phyloP scores from a whole-genome alignment of 1,140 invertebrate genomes.

The Pachyrhynchus sulphureomaculatus region DNA sequence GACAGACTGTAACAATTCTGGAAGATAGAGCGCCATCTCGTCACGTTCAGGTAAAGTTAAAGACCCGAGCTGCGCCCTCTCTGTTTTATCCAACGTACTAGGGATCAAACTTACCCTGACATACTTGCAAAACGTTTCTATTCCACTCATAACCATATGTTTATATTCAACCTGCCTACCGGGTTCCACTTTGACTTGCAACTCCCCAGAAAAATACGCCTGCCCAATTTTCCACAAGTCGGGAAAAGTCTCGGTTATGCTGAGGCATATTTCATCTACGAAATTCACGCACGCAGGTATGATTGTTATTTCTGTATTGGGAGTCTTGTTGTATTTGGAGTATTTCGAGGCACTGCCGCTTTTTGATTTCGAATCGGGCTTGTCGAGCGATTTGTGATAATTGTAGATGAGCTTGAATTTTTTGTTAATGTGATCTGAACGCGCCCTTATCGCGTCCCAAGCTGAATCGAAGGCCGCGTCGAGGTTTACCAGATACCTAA shows the following conservation, averaged over 20 bases:
- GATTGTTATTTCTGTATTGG: slow-evolving; percentile 43
- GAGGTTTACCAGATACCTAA: slow-evolving; percentile 68
- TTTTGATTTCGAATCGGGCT: slow-evolving; percentile 42
- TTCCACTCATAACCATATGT: slow-evolving; percentile 66
- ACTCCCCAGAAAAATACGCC: slow-evolving; percentile 83
- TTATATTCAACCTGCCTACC: slow-evolving; percentile 69
- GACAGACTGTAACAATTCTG: slow-evolving; percentile 74
- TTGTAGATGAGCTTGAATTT: slow-evolving; percentile 65
- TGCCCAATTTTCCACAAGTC: slow-evolving; percentile 89
- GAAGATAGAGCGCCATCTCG: slow-evolving; percentile 70
- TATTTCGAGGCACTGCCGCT: slow-evolving; percentile 38
- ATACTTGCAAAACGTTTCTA: slow-evolving; percentile 66
- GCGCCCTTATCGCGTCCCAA: slow-evolving; percentile 87
- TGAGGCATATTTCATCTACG: slow-evolving; percentile 71
- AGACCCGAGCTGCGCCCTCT: slow-evolving; percentile 46
- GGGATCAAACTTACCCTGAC: slow-evolving; percentile 67
- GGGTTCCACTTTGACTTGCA: slow-evolving; percentile 60
- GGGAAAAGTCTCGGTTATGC: slow-evolving; percentile 70
- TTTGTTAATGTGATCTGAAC: slow-evolving; percentile 72
- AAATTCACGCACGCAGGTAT: slow-evolving; percentile 64
- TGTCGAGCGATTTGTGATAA: slow-evolving; percentile 55
- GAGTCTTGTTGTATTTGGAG: slow-evolving; percentile 43
- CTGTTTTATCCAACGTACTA: slow-evolving; percentile 54
- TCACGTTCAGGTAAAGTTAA: slow-evolving; percentile 55
- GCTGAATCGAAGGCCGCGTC: slow-evolving; percentile 83